Conservation (phyloP, 30 jellyfish, hydroid and myxozoan genomes). For the Rhopilema esculentum region DNA sequence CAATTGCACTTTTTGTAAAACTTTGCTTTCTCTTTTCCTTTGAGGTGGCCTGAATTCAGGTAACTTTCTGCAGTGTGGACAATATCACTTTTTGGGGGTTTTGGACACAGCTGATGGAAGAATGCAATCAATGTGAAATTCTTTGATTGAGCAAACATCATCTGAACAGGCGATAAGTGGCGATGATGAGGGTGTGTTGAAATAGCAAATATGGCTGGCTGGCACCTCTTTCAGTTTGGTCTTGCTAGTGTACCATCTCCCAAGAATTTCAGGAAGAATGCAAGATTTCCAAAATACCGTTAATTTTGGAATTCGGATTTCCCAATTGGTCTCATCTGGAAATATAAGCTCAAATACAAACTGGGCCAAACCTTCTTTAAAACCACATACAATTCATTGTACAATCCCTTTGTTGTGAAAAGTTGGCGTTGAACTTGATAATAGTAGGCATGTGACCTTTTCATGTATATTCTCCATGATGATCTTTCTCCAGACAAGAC, state of each 20-base stretch:
- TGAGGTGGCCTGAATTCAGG: constrained; percentile 40
- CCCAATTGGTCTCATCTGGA: constrained; percentile 41
- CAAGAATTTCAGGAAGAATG: constrained; percentile 65
- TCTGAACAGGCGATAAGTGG: constrained; percentile 30
- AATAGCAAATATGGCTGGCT: constrained; percentile 43
- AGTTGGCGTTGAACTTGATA: constrained; percentile 73
- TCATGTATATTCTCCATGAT: constrained; percentile 3
- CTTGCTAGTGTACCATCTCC: constrained; percentile 67
- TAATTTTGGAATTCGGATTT: constrained; percentile 37
- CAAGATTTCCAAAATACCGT: constrained; percentile 56
- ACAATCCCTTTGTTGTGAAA: constrained; percentile 25
- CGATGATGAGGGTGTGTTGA: constrained; percentile 6
- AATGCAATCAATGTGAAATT: constrained; percentile 32
- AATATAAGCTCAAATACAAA: constrained; percentile 20
- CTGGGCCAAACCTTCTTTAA: constrained; percentile 39
- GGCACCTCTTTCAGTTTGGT: constrained; percentile 27
- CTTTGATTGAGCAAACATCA: constrained; percentile 54
- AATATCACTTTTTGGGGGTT: constrained; percentile 49
- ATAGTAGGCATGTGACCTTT: constrained; percentile 34
- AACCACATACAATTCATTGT: constrained; percentile 50
- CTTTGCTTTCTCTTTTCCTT: constrained; percentile 37
- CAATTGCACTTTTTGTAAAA: constrained; percentile 26
- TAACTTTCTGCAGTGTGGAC: constrained; percentile 54
- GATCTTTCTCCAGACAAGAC: constrained; percentile 39
- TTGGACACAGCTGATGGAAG: constrained; percentile 52